Evolutionary conservation across 2,888 invertebrate genomes (phyloP), one percentile per base, ranked within the genome.

Genomic region (Dolichomitus sp.): DNA sequence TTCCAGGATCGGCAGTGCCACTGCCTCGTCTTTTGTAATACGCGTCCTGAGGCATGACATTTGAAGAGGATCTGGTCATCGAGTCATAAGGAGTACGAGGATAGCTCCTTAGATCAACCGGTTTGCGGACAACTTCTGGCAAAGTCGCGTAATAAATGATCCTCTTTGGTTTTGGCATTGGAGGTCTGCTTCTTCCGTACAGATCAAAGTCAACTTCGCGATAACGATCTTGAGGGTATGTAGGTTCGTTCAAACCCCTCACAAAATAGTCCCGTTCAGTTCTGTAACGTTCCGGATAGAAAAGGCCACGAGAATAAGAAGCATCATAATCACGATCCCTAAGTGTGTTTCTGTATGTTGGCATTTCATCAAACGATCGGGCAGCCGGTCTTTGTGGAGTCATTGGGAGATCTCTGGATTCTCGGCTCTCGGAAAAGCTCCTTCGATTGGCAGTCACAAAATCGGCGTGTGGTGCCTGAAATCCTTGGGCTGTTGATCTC

Each of bases 131-230:
- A n/a, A 94, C 84, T 73, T 94, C 94, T 12, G 94, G 94, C 9
- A 94, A 83, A 0, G 93, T 94, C 1, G 94, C 94, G 72, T 94
- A 94, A 73, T 94, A 94, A 27, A 94, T 93, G 57, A 94, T 93
- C 75, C 94, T 86, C 75, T 91, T 92, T 0, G 92, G 92, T 75
- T 92, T 93, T 0, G 89, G 88, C 1, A 89, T 83, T 0, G 86
- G 82, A 0, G 90, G 86, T 70, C 90, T 88, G 50, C 85, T 87
- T 69, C 92, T 88, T 0, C 90, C 87, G 74, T 91, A 92, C 2
- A 89, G 75, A 63, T 92, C 92, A 17, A 91, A 87, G 12, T 90
- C 89, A 7, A 90, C 91, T 1, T 92, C 89, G 4, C 90, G 88
- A 83, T 92, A 92, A 3, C 91, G 91, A 80, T 93, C 90, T 42